phyloP scores from a whole-genome alignment of 2,888 invertebrate species.

The Pyrrhia umbra region DNA sequence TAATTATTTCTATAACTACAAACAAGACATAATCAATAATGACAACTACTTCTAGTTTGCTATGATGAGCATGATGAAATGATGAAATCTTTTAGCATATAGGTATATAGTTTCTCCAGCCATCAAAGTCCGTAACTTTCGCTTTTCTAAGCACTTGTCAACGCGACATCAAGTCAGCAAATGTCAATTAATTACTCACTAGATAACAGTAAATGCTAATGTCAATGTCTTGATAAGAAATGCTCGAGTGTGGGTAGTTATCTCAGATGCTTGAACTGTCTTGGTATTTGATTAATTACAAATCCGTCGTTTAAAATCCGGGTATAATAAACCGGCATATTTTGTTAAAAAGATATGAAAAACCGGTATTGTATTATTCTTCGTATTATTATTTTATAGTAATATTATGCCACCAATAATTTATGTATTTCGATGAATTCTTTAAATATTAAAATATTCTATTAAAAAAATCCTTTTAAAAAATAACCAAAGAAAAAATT shows the following conservation, averaged over 20 bases:
- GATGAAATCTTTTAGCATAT: constrained; percentile 4
- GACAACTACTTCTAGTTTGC: not conserved
- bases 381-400: no score
- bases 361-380: no score
- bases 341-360: no score
- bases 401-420: no score
- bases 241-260: constrained; percentile 20
- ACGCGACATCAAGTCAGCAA: constrained; percentile 19
- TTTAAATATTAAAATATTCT: not conserved
- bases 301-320: constrained; percentile 13
- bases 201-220: constrained; percentile 23
- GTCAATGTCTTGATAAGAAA: constrained; percentile 50
- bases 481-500: not conserved
- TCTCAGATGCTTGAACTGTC: constrained; percentile 20
- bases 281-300: constrained; percentile 24
- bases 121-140: constrained; percentile 43
- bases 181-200: constrained; percentile 31
- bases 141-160: constrained; percentile 36
- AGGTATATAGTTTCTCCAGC: constrained; percentile 23
- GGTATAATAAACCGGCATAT: no score
- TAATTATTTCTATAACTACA: no score
- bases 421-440: no score
- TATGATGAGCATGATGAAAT: constrained; percentile 1
- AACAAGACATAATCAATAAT: no score
- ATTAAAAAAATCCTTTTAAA: not conserved